phyloP scores from a whole-genome alignment of 2,797 vertebrate genomes.

The Urocyon cinereoargenteus region DNA sequence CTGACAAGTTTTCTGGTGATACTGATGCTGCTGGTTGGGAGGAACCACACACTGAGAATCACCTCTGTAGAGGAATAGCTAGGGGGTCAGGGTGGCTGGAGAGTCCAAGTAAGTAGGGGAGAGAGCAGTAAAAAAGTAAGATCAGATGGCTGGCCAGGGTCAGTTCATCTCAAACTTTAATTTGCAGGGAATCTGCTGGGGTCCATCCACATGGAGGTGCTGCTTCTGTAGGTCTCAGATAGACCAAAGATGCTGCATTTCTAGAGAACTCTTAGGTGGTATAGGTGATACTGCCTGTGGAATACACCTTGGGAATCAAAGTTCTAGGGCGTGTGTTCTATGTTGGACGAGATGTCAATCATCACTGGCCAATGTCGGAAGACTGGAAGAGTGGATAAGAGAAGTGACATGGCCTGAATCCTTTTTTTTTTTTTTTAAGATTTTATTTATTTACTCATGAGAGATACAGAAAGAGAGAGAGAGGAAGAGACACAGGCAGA shows the following conservation, averaged over 20 bases:
- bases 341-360: background rate
- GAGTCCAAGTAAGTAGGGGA: no score
- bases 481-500: no score
- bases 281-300: background rate
- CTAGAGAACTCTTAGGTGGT: background rate
- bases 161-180: background rate
- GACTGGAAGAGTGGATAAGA: background rate
- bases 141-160: background rate
- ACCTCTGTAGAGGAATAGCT: background rate
- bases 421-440: no score
- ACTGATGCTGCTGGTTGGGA: background rate
- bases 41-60: background rate
- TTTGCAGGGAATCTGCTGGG: background rate
- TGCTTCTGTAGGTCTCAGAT: background rate
- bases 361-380: background rate
- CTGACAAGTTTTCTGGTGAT: background rate
- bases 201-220: background rate
- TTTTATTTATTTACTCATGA: no score
- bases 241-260: background rate
- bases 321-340: background rate
- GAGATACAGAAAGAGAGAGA: no score
- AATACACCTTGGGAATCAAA: background rate
- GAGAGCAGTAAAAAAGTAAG: background rate
- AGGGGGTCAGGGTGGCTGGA: no score
- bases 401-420: no score